Conservation (phyloP, 2,113 vertebrate species). For the Phocoena sinus region DNA sequence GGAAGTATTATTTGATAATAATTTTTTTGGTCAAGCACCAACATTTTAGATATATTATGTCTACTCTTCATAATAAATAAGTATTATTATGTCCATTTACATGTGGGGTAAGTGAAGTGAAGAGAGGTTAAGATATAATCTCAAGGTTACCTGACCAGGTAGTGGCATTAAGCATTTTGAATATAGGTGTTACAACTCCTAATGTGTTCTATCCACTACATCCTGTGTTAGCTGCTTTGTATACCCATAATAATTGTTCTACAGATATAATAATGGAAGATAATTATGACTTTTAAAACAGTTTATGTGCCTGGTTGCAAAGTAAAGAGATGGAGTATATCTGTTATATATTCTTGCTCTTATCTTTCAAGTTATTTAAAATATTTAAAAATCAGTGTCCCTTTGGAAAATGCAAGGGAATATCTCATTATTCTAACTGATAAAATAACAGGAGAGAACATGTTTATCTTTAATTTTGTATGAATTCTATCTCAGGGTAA, state of each 20-base stretch:
- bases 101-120: neutral
- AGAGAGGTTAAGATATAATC: neutral
- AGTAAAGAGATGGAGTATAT: neutral
- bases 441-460: neutral
- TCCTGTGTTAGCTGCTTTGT: neutral
- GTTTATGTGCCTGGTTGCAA: neutral
- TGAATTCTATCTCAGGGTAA: neutral
- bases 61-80: neutral
- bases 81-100: neutral
- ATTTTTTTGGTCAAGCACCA: neutral
- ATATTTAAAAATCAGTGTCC: neutral
- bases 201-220: neutral
- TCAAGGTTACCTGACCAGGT: neutral
- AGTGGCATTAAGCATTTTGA: neutral
- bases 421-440: neutral
- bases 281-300: neutral
- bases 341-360: neutral
- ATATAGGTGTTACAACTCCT: neutral
- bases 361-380: neutral
- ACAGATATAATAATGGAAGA: neutral
- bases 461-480: neutral
- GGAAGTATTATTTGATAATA: neutral
- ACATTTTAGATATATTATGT: neutral
- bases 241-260: neutral
- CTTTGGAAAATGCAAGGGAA: neutral